Evolutionary conservation across 2,113 vertebrate genomes (phyloP).

Genomic region (Trachemys scripta): DNA sequence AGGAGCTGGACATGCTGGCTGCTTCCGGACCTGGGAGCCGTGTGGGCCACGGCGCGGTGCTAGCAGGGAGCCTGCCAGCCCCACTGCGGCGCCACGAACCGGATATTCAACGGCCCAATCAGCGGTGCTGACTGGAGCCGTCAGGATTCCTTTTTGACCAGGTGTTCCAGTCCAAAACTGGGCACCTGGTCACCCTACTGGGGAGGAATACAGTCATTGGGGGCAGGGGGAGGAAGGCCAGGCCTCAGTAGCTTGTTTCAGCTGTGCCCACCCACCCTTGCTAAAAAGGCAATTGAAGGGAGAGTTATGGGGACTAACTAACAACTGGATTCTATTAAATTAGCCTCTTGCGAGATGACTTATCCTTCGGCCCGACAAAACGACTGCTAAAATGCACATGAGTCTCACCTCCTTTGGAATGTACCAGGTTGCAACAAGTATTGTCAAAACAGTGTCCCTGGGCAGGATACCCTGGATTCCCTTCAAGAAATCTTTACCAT

Average conservation of each 20-base stretch:
- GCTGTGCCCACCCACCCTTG: not conserved
- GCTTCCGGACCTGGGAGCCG: too few relatives aligned
- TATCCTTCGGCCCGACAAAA: slow-evolving; percentile 49
- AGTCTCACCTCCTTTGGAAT: slow-evolving; percentile 59
- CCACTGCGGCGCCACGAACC: too few relatives aligned
- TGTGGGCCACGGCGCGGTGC: too few relatives aligned
- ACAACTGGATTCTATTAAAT: slow-evolving; percentile 44
- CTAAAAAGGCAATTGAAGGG: not conserved
- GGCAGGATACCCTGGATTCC: slow-evolving; percentile 59
- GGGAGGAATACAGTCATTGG: not conserved
- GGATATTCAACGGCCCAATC: too few relatives aligned
- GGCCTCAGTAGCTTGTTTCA: not conserved
- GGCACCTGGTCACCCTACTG: not conserved
- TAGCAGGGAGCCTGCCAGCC: too few relatives aligned
- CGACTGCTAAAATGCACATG: slow-evolving; percentile 56
- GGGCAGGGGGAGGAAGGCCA: not conserved
- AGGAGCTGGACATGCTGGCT: too few relatives aligned
- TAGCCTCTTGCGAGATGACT: slow-evolving; percentile 57
- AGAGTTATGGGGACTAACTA: not conserved
- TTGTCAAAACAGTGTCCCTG: slow-evolving; percentile 56
- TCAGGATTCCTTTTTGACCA: too few relatives aligned
- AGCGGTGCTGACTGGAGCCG: too few relatives aligned
- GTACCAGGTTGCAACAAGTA: slow-evolving; percentile 62
- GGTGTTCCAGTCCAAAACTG: too few relatives aligned
- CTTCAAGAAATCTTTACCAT: slow-evolving; percentile 66